Base-by-base conservation (phyloP, 2,888 invertebrate genomes). In the Pristionchus entomophagus region DNA sequence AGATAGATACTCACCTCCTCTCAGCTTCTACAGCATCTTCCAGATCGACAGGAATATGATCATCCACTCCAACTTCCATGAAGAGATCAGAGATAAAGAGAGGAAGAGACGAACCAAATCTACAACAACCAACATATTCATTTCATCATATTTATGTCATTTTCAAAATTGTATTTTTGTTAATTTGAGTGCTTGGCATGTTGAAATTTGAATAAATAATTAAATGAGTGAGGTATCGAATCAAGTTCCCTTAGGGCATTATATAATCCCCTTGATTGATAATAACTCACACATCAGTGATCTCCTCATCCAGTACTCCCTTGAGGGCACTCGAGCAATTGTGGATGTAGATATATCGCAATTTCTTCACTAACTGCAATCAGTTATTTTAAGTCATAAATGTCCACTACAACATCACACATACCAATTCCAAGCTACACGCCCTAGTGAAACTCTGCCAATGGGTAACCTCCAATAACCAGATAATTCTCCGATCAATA, bases 221-320 rank as follows among this genome's bases (percentile, higher is more conserved):
- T 38, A 1, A 10, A 4, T 19, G 17, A 26, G n/a, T 26, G 19
- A 8, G 6, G 51, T 19, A 17, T 19, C 80, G 19, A 49, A 32
- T 53, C 22, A 53, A 35, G n/a, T n/a, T n/a, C n/a, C n/a, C n/a
- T n/a, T n/a, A n/a, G n/a, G n/a, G n/a, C n/a, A n/a, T n/a, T n/a
- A n/a, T n/a, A n/a, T n/a, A n/a, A n/a, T n/a, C n/a, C n/a, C n/a
- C n/a, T n/a, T n/a, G n/a, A n/a, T n/a, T n/a, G n/a, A n/a, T n/a
- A n/a, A n/a, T n/a, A 1, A 81, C 81, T 81, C n/a, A 81, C 81
- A 35, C 12, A 56, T 81, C 81, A n/a, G 38, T 38, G n/a, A 81
- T 56, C 19, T 53, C 81, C 35, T 56, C 56, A 35, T 81, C 56
- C n/a, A 81, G 35, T 0, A 81, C 22, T 29, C 22, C 12, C 26